Percentiles rank a stretch among this genome's conserved stretches.
phyloP scores from a whole-genome alignment of 2,888 invertebrate genomes.

The Sminthurides aquaticus region DNA sequence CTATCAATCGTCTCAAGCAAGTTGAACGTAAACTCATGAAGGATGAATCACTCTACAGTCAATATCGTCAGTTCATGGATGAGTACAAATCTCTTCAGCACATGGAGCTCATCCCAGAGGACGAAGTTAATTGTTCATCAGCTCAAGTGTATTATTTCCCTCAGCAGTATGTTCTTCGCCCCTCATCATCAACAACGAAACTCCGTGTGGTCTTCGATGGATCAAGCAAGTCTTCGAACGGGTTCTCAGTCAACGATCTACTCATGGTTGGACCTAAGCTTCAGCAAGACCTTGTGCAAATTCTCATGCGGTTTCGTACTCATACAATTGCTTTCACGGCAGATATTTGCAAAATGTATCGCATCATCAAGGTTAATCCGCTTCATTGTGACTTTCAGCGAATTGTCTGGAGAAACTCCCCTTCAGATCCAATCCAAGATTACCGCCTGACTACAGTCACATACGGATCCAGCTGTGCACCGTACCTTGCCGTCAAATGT shows the following conservation, averaged over 20 bases:
- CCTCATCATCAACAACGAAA: constrained; percentile 37
- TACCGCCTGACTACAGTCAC: constrained; percentile 43
- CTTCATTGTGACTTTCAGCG: constrained; percentile 44
- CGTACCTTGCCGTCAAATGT: constrained; percentile 30
- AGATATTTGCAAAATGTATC: constrained; percentile 47
- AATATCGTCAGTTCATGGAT: no score
- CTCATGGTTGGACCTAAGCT: constrained; percentile 45
- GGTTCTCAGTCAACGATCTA: constrained; percentile 45
- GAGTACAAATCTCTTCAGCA: no score
- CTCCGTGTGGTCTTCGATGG: constrained; percentile 43
- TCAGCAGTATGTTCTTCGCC: no score
- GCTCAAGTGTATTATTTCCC: no score
- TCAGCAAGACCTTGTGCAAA: constrained; percentile 44
- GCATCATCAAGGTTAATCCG: constrained; percentile 43
- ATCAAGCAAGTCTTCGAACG: constrained; percentile 16
- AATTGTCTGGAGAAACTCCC: constrained; percentile 45
- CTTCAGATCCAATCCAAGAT: constrained; percentile 28
- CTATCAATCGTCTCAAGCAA: neutral
- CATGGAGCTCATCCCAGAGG: no score
- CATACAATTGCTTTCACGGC: constrained; percentile 44
- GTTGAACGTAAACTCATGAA: neutral
- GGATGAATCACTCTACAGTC: no score
- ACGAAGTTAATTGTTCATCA: no score
- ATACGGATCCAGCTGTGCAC: constrained; percentile 44
- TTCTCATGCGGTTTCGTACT: constrained; percentile 44